Conservation (phyloP, 1,140 invertebrate species). For the Pogonognathellus flavescens region DNA sequence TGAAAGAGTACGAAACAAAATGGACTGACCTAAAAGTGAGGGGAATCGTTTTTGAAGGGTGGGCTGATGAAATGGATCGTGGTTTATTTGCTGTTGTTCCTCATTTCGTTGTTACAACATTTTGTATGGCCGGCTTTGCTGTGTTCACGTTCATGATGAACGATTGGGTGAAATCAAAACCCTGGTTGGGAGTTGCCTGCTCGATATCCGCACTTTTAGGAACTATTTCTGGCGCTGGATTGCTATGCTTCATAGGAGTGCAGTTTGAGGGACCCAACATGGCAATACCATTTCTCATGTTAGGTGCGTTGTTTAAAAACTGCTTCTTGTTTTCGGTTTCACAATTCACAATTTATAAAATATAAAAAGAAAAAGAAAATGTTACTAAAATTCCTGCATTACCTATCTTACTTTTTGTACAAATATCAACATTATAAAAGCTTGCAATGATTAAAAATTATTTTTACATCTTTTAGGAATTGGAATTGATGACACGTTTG, state of each 20-base stretch:
- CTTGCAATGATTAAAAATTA: neutral
- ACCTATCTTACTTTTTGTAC: too few species aligned
- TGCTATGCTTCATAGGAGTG: neutral
- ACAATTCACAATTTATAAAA: too few species aligned
- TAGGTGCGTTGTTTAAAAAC: neutral
- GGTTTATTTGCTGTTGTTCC: neutral
- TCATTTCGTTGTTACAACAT: neutral
- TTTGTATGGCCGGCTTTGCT: neutral
- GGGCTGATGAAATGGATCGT: neutral
- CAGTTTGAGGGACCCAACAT: neutral
- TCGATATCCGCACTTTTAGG: neutral
- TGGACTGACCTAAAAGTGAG: neutral
- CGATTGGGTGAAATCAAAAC: neutral
- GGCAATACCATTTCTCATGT: neutral
- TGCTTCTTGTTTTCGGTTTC: neutral
- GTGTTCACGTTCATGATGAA: neutral
- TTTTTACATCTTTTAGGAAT: neutral
- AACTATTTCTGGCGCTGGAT: neutral
- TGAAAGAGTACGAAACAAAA: neutral
- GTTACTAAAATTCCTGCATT: too few species aligned
- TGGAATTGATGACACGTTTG: neutral
- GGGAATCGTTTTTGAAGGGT: neutral
- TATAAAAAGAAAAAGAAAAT: too few species aligned
- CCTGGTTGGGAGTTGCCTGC: neutral
- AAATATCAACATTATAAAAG: neutral